Evolutionary conservation across 2,888 invertebrate species (phyloP), one percentile per base, ranked within the genome.

Genomic region (Chrysina gloriosa): DNA sequence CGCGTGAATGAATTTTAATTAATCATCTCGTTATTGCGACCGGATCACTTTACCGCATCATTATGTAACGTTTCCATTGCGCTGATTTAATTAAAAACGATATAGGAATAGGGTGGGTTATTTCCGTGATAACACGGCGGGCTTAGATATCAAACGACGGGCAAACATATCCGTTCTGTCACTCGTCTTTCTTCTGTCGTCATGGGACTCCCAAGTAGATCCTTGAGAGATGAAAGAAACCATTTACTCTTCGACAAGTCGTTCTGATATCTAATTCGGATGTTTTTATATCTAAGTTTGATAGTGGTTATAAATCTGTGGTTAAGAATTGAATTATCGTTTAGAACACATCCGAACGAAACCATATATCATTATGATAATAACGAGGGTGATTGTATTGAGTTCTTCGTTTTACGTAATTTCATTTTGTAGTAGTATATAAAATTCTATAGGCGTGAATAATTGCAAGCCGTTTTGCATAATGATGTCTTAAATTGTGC

Each of bases 1-100:
- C 25, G 27, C 58, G 19, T 14, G 42, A 61, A 25, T 61, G 58
- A 42, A 42, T 61, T 25, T 27, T 42, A 61, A 61, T 61, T 25
- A 61, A 61, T 61, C 58, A 42, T 42, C 27, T 42, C 58, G 19
- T 61, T 61, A 61, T 42, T 61, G n/a, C 19, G 58, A 19, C 19
- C 45, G 52, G 52, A 11, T 27, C 27, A 61, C 42, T 61, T 61
- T 39, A 19, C 25, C 27, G 39, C 27, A 61, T 21, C 58, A 61
- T 61, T 61, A 61, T 42, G 58, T 42, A 61, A 61, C 58, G 39
- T 19, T 16, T 14, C 6, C 2, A 19, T 27, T 27, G 19, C 58
- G 58, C 45, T 61, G 45, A 42, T 61, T 61, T 61, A 61, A 61
- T 61, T 61, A 61, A 61, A 42, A 42, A 61, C n/a, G 58, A 61